Conservation (phyloP, 2,113 vertebrate genomes). For the Manacus vitellinus region DNA sequence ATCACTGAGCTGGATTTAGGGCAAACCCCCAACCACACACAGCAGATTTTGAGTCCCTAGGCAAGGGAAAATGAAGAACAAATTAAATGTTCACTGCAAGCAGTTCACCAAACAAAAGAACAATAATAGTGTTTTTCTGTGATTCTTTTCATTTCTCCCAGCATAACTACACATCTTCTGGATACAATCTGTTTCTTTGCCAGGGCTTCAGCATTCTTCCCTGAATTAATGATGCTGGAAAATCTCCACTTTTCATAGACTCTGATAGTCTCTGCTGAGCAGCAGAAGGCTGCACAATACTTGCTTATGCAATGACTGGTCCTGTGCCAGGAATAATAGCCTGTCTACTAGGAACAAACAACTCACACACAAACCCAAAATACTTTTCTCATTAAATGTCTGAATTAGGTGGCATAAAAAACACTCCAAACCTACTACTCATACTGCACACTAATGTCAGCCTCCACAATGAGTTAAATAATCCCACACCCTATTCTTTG, state of each 20-base stretch:
- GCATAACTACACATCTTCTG: slow-evolving; percentile 36
- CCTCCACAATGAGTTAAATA: not conserved
- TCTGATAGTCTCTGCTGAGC: not conserved
- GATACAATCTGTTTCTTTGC: slow-evolving; percentile 36
- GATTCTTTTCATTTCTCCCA: slow-evolving; percentile 34
- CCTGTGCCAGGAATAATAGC: slow-evolving; percentile 38
- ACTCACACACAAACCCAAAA: not conserved
- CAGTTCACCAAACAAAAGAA: not conserved
- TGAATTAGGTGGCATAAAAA: not conserved
- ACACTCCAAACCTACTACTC: not conserved
- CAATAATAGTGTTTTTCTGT: slow-evolving; percentile 7
- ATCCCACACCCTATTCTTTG: not conserved
- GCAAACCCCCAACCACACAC: not conserved
- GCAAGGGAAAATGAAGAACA: slow-evolving; percentile 24
- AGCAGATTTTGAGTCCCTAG: not conserved
- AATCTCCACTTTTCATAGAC: slow-evolving; percentile 57
- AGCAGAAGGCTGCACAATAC: slow-evolving; percentile 48
- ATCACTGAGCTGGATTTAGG: not conserved
- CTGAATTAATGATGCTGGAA: slow-evolving; percentile 63
- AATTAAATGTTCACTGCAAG: slow-evolving; percentile 11
- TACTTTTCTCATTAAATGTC: not conserved
- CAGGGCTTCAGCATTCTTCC: slow-evolving; percentile 12
- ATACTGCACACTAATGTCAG: not conserved
- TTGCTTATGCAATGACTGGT: slow-evolving; percentile 56
- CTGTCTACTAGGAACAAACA: not conserved